A percentile compares a stretch with the other conserved stretches of the same genome.
These are phyloP conservation scores for Argyra leucocephala DNA, from an alignment of 2,888 invertebrate species.

Conservation along the genomic window DNA sequence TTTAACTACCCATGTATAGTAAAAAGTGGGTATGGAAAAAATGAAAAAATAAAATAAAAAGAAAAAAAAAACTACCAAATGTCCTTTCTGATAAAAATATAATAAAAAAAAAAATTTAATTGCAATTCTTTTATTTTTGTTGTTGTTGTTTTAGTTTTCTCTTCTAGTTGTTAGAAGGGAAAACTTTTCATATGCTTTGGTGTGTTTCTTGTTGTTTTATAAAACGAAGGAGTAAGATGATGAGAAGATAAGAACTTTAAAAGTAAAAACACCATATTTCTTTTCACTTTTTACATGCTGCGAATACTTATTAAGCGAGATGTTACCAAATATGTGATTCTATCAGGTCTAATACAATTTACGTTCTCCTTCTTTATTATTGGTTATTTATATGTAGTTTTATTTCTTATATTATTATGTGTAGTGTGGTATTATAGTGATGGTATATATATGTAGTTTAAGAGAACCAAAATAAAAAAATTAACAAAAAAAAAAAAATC, in stretches of 20 bases:
- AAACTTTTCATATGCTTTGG: background rate
- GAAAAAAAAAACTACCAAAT: background rate
- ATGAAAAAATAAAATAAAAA: too few relatives aligned
- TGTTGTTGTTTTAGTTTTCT: too few relatives aligned
- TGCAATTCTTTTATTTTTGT: background rate
- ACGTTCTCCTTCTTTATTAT: background rate
- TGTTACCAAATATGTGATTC: constrained; percentile 10
- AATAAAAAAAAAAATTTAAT: constrained; percentile 2
- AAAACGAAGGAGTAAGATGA: background rate
- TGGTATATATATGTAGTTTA: background rate
- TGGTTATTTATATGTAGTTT: background rate
- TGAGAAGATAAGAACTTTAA: background rate
- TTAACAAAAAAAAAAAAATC: background rate
- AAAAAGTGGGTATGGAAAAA: too few relatives aligned
- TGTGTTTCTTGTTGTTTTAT: background rate
- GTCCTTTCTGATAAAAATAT: background rate
- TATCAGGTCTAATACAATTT: background rate
- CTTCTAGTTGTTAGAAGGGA: background rate
- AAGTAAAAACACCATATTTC: constrained; percentile 6
- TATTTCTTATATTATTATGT: background rate
- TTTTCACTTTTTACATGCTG: constrained; percentile 1
- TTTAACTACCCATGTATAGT: background rate
- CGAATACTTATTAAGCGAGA: constrained; percentile 8
- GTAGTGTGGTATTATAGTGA: background rate
- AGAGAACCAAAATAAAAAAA: too few relatives aligned